Base-by-base conservation (phyloP, 2,888 invertebrate species). In the Drosophila suboccidentalis region DNA sequence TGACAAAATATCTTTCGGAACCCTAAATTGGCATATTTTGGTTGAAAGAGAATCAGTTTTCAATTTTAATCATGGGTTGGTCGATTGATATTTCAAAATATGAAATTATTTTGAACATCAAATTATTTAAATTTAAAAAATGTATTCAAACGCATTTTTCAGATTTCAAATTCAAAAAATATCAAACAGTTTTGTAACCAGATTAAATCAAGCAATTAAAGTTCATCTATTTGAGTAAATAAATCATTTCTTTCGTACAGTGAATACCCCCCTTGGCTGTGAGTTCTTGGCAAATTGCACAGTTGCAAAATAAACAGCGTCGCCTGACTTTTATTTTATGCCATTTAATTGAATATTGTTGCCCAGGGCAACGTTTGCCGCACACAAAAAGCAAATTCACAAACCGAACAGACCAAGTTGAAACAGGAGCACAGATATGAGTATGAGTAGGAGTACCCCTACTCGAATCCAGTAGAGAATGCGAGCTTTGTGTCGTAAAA, bases 311-410 rank as follows among this genome's bases (percentile, higher is more conserved):
- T 51, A 77, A 75, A 77, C 63, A 77, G 49, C 41, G 62, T 60
- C 34, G 68, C 51, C 43, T 63, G 73, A 57, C 74, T 78, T 71
- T 75, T 60, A 47, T 64, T 75, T 67, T 65, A 64, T 63, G 65
- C 11, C 75, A 80, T 68, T 82, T 72, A 78, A 75, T 75, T 73
- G 78, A 72, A 75, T 78, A 67, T 72, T 47, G 82, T 78, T 80
- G 75, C 83, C 75, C 6, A 10, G 53, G 71, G 82, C 76, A 76
- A 81, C 82, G 43, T 44, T 60, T 50, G n/a, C 8, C 13, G 6
- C 19, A 22, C 17, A 55, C 19, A 39, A 17, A 59, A 41, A 55
- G 38, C 46, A 55, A 62, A 57, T 39, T 15, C 19, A 51, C 43
- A 65, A 26, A 53, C n/a, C 38, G 51, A 22, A 22, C 44, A 13